A percentile compares a stretch with the other conserved stretches of the same genome.
These are phyloP conservation scores for Trichosurus vulpecula DNA, from an alignment of 2,797 vertebrate genomes.

Conservation along the genomic window DNA sequence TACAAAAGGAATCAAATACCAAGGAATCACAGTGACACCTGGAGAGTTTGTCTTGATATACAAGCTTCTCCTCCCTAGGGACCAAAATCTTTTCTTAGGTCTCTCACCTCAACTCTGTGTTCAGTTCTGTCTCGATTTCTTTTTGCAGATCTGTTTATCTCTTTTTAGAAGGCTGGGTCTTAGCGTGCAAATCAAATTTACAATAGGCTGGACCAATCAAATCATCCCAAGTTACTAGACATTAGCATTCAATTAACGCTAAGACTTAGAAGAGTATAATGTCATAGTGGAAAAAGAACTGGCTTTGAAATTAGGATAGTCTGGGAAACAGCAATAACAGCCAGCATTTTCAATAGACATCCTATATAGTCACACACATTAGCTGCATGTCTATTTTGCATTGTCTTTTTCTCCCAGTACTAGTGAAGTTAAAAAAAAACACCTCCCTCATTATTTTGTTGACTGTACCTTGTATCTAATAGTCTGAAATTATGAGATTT, in stretches of 20 bases:
- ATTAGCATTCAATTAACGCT: neutral
- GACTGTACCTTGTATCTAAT: neutral
- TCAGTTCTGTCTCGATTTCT: neutral
- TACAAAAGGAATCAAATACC: no score
- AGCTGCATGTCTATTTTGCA: neutral
- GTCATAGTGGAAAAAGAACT: neutral
- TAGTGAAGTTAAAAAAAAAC: neutral
- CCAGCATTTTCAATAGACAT: neutral
- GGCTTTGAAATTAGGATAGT: neutral
- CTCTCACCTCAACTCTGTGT: neutral
- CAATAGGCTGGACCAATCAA: neutral
- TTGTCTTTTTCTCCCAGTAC: neutral
- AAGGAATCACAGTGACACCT: no score
- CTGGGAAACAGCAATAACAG: neutral
- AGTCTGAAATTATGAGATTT: neutral
- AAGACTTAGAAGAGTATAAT: neutral
- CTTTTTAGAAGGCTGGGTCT: neutral
- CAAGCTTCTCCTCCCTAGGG: no score
- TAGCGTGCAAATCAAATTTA: neutral
- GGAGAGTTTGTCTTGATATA: no score
- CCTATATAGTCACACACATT: neutral
- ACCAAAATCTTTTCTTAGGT: neutral
- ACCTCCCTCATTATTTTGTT: neutral
- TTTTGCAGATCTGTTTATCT: neutral
- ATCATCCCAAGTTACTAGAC: neutral